A percentile compares a stretch with the other conserved stretches of the same genome.
phyloP scores from a whole-genome alignment of 2,888 invertebrate species.

The Pollenia griseotomentosa region DNA sequence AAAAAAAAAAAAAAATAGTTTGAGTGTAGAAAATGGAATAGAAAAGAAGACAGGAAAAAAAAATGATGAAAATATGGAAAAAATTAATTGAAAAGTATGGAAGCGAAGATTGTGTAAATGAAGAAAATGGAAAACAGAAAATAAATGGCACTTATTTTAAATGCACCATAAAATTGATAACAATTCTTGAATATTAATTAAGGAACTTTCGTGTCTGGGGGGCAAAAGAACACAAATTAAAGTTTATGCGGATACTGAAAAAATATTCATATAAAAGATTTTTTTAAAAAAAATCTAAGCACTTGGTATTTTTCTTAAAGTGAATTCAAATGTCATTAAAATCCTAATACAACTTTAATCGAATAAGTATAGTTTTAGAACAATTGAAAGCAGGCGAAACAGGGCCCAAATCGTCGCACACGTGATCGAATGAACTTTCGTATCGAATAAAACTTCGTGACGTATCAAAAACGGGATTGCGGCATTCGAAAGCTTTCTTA shows the following conservation, averaged over 20 bases:
- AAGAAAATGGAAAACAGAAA: constrained; percentile 15
- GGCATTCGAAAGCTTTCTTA: no score
- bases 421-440: no score
- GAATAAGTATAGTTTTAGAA: no score
- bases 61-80: neutral
- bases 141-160: constrained; percentile 36
- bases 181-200: constrained; percentile 52
- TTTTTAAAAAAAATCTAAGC: neutral
- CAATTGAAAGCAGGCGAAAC: no score
- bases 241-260: neutral
- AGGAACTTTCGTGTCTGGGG: neutral
- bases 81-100: constrained; percentile 44
- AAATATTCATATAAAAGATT: neutral
- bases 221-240: neutral
- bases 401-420: no score
- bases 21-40: constrained; percentile 32
- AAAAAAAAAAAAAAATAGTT: constrained; percentile 49
- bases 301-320: no score
- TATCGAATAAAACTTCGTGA: no score
- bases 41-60: neutral
- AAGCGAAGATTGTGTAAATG: constrained; percentile 14
- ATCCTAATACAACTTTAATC: no score
- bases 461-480: no score
- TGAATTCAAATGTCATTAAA: no score
- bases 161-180: constrained; percentile 56